Conservation (phyloP, 2,113 vertebrate genomes). For the Helogale parvula region DNA sequence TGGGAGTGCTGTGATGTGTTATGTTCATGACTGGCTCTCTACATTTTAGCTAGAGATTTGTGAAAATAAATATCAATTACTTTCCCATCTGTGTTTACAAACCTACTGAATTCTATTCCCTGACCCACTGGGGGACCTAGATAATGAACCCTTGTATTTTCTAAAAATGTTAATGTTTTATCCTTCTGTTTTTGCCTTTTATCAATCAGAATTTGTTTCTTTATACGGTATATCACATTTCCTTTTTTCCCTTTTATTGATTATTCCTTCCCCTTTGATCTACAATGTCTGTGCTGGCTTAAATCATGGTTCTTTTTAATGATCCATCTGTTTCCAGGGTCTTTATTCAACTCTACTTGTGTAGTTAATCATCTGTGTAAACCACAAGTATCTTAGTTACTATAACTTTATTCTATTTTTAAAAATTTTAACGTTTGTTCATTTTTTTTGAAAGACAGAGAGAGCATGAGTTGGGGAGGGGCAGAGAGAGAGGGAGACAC, state of each 20-base stretch:
- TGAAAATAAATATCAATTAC: background rate
- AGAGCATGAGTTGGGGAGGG: too few relatives aligned
- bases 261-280: background rate
- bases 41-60: background rate
- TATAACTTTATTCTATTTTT: background rate
- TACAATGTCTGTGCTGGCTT: background rate
- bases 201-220: background rate
- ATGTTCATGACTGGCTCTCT: background rate
- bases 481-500: too few relatives aligned
- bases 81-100: background rate
- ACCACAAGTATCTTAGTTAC: background rate
- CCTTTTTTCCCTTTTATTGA: background rate
- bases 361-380: background rate
- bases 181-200: background rate
- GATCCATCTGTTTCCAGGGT: background rate
- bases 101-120: background rate
- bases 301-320: background rate
- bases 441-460: too few relatives aligned
- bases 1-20: background rate
- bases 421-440: too few relatives aligned
- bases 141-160: background rate
- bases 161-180: background rate
- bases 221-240: background rate
- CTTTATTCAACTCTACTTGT: background rate
- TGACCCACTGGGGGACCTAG: too few relatives aligned